Base-by-base conservation (phyloP, 92 coral and sea anemone species). In the Diadumene lineata region DNA sequence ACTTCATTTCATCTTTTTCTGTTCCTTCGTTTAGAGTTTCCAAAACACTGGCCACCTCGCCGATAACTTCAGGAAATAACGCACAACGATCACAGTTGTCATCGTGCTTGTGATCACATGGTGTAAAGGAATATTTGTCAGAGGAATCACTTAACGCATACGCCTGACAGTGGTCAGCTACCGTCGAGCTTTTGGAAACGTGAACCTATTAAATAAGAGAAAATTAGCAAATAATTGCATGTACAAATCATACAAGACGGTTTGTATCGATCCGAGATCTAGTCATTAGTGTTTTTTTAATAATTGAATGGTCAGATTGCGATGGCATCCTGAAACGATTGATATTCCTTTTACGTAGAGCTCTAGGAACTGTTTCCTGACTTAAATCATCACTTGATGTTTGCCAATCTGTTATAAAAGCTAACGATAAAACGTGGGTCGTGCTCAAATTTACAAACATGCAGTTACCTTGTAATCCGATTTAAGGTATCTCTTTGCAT, bases 1-100 rank as follows among this genome's bases (percentile, higher is more conserved):
- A 74, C 27, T 46, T 51, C 60, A 61, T 26, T 64, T 46, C 25
- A 9, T 74, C 70, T 50, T 64, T 62, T 28, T 58, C 78, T 27
- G 1, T 27, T 65, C 72, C 43, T 16, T 73, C 60, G 29, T 23
- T 56, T 18, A 70, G 73, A 50, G 58, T 77, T 60, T 73, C 76
- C 74, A 77, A 29, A 34, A 71, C 80, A 33, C 69, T 63, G 34
- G 11, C 50, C 25, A 75, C 44, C 68, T 73, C 84, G 71, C 58
- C 26, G 25, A 82, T 56, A 26, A 83, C 81, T 44, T 43, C 29
- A 34, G 79, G 79, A 23, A 72, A 27, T 11, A 73, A 19, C 57
- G 57, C 81, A 60, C 92, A 88, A n/a, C 89, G 77, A 46, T 88
- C 88, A 68, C 93, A 88, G 32, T 55, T 60, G 64, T 48, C 62